A percentile compares a stretch with the other conserved stretches of the same genome.
Conservation (phyloP, 1,140 invertebrate species). For the Bradysia coprophila region DNA sequence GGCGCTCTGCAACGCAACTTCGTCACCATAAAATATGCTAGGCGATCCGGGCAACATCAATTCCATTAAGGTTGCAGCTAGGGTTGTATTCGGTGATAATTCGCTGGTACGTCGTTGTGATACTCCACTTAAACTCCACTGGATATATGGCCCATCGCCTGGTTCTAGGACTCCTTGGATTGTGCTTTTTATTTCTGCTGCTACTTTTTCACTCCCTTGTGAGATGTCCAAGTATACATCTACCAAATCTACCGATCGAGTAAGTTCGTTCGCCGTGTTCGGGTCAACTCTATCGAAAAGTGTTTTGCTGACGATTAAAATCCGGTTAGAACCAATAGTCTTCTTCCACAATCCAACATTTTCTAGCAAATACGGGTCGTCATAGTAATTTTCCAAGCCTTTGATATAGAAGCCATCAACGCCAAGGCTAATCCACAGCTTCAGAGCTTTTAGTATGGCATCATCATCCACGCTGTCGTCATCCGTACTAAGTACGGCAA, state of each 20-base stretch:
- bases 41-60: conserved; percentile 61
- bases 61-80: conserved; percentile 42
- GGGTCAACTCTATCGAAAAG: conserved; percentile 27
- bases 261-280: conserved; percentile 26
- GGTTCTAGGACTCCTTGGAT: conserved; percentile 22
- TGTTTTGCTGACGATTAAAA: conserved; percentile 44
- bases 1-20: conserved; percentile 36
- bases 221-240: conserved; percentile 42
- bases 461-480: conserved; percentile 6
- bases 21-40: conserved; percentile 66
- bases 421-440: conserved; percentile 40
- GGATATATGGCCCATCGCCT: conserved; percentile 38
- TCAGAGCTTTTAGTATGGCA: conserved; percentile 30
- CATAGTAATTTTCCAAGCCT: conserved; percentile 33
- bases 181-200: conserved; percentile 32
- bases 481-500: neutral
- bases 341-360: conserved; percentile 44
- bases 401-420: conserved; percentile 71
- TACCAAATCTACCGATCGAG: conserved; percentile 45
- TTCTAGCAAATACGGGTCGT: conserved; percentile 25
- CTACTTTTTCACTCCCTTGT: conserved; percentile 33
- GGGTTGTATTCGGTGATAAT: conserved; percentile 33
- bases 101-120: conserved; percentile 33
- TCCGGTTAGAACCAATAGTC: conserved; percentile 33
- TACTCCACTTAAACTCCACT: conserved; percentile 51